Percentiles rank a stretch among this genome's conserved stretches.
Evolutionary conservation across 1,140 invertebrate species (phyloP).

Genomic region (Calycopis cecrops): DNA sequence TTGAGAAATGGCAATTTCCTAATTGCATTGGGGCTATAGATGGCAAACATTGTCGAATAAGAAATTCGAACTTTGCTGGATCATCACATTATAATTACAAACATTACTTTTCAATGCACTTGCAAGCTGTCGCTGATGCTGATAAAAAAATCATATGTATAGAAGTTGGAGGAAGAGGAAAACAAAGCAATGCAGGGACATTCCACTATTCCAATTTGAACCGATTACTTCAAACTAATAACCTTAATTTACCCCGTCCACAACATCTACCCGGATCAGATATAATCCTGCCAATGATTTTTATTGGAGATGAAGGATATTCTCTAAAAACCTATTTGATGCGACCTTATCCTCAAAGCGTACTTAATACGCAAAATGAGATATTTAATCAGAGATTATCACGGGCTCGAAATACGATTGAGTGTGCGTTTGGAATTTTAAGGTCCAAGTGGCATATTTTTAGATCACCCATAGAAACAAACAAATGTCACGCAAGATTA

Average conservation of each 20-base stretch:
- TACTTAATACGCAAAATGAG: slow-evolving; percentile 23
- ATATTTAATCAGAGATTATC: slow-evolving; percentile 26
- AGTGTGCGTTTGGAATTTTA: slow-evolving; percentile 23
- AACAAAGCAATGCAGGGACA: too few species aligned
- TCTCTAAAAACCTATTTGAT: slow-evolving; percentile 28
- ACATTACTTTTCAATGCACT: slow-evolving; percentile 21
- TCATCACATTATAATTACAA: slow-evolving; percentile 24
- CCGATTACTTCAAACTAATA: slow-evolving; percentile 14
- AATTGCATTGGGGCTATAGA: too few species aligned
- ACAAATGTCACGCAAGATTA: slow-evolving; percentile 9
- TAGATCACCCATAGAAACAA: slow-evolving; percentile 10
- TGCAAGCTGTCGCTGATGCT: too few species aligned
- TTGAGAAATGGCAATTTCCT: slow-evolving; percentile 26
- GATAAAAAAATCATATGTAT: too few species aligned
- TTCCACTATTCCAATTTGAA: slow-evolving; percentile 22
- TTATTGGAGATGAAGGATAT: slow-evolving; percentile 28
- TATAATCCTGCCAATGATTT: slow-evolving; percentile 14
- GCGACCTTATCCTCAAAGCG: slow-evolving; percentile 26
- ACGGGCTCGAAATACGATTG: too few species aligned
- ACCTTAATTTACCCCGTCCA: slow-evolving; percentile 16
- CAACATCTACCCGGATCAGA: slow-evolving; percentile 12
- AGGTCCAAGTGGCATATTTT: slow-evolving; percentile 23
- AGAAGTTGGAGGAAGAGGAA: too few species aligned
- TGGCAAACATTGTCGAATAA: slow-evolving; percentile 24
- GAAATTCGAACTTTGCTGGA: slow-evolving; percentile 19